Base-by-base conservation (phyloP, 2,113 vertebrate species). In the Boleophthalmus pectinirostris region DNA sequence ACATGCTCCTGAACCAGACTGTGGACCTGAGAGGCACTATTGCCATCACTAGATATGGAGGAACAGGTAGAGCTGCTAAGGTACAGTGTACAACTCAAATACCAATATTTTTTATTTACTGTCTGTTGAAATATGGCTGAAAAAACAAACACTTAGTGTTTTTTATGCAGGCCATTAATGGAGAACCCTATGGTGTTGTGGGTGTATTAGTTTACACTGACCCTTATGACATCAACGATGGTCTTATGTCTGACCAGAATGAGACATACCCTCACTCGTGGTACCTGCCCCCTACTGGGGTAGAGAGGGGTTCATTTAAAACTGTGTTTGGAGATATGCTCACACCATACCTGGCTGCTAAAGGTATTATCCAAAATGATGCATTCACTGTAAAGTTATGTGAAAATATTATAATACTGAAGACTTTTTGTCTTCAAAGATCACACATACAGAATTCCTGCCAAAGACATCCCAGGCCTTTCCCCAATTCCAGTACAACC, bases 171-270 rank as follows among this genome's bases (percentile, higher is more conserved):
- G 95, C 95, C 1, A 93, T 96, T 76, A 96, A 96, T 0, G 96
- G 91, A 0, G 95, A 92, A 24, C 92, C 86, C 23, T 93, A 92
- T 0, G 94, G 94, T 0, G 90, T 96, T n/a, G 0, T 82, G 0
- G 96, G 95, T 0, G 88, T 97, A n/a, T 91, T 97, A 2, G 95
- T 97, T 21, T 97, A 96, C 85, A 96, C 96, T 0, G 96, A 97
- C 65, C 96, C 96, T 0, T 53, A 63, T 4, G 95, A 97, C 85
- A 95, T 96, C 60, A 97, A 97, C 0, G 96, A 97, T 0, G 92
- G 94, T 2, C 74, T 77, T 67, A 89, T 89, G 79, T 92, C 84
- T 0, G 93, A 94, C 49, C 10, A 23, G 12, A 90, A 51, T 0
- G 91, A 96, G 82, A 96, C 95, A 0, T 97, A 95, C 78, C 96